Base-by-base conservation (phyloP, 2,888 invertebrate species). In the Frankliniella intonsa region DNA sequence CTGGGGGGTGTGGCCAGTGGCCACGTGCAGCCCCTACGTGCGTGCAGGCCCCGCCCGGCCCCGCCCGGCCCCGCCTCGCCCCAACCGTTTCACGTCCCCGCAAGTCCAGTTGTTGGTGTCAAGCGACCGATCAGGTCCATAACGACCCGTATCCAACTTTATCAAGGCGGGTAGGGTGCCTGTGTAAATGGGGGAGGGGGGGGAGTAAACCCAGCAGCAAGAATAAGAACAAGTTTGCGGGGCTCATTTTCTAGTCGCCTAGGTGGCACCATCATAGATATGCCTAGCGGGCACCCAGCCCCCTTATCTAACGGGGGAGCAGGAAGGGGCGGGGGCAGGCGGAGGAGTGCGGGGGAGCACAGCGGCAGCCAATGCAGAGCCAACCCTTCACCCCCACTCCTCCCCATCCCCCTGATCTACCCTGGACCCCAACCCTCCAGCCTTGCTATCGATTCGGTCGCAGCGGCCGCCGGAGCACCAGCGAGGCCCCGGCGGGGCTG, bases 361-460 rank as follows among this genome's bases (percentile, higher is more conserved):
- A 62, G 62, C 62, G 62, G 62, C 62, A 62, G 62, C 62, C 62
- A 62, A 62, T 62, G 62, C 62, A 62, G 62, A 62, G 62, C 62
- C 62, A 62, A 62, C 62, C 62, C 62, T 62, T 62, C 62, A 17
- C 11, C 62, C 8, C 62, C 17, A 10, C 62, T 14, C 14, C 62
- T 8, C 62, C 19, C 19, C 62, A 10, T n/a, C 62, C 62, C 17
- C 62, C 17, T 62, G 55, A 62, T 62, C 62, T 62, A 62, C 19
- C 62, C 62, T 62, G 62, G 62, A 62, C 62, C 62, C 62, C 62
- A 62, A 62, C 62, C 62, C 62, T 62, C 62, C 62, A 62, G 62
- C 62, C 62, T 62, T 62, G 62, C 62, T 62, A 62, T 62, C 62
- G 62, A 62, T 62, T 62, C 62, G 62, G 62, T 17, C 62, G 62